Conservation (phyloP, 2,888 invertebrate genomes). For the Mesorhabditis sp. region DNA sequence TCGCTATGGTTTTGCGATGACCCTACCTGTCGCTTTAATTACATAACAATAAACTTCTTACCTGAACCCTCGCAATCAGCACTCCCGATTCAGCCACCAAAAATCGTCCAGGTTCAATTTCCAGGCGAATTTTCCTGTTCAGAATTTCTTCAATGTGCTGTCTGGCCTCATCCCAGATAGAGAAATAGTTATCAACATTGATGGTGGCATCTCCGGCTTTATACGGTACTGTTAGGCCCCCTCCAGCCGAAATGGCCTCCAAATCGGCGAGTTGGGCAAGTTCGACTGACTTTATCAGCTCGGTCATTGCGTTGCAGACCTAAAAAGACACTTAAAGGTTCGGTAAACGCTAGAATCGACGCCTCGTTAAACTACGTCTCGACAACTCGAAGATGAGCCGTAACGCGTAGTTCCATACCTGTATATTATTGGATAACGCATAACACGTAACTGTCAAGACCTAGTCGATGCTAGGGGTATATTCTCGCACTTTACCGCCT, state of each 20-base stretch:
- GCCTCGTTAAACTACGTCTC: too few species aligned
- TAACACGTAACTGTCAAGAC: too few species aligned
- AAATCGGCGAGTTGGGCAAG: background rate
- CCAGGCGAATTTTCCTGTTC: constrained; percentile 3
- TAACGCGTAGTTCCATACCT: too few species aligned
- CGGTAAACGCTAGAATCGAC: too few species aligned
- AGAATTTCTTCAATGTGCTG: background rate
- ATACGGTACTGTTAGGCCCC: background rate
- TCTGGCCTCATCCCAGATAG: background rate
- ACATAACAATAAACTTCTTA: background rate
- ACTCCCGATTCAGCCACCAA: background rate
- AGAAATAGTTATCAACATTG: background rate
- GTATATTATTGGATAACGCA: too few species aligned
- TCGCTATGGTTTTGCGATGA: background rate
- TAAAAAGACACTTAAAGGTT: background rate
- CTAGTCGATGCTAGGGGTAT: too few species aligned
- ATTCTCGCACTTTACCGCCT: too few species aligned
- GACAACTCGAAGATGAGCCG: too few species aligned
- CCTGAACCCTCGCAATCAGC: background rate
- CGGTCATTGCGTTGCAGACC: background rate
- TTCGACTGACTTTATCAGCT: background rate
- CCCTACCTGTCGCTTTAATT: too few species aligned
- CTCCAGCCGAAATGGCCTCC: constrained; percentile 3
- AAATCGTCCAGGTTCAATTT: constrained; percentile 2
- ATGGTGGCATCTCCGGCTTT: background rate